Percentiles rank a stretch among this genome's conserved stretches.
These are phyloP conservation scores for Pegoplata infirma DNA, from an alignment of 2,888 invertebrate species.

Conservation along the genomic window DNA sequence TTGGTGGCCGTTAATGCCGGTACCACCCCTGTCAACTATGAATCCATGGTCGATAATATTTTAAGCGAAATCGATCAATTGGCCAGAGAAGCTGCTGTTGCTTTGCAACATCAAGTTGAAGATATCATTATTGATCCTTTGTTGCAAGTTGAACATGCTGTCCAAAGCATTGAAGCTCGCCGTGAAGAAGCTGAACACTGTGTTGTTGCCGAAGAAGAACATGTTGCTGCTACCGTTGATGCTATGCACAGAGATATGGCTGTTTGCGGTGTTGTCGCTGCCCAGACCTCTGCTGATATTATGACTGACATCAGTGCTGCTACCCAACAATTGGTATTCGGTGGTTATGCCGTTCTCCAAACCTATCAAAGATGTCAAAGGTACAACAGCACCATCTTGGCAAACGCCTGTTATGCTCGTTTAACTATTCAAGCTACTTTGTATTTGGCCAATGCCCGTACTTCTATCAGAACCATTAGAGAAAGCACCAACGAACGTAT, in stretches of 20 bases:
- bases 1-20: constrained; percentile 42
- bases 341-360: constrained; percentile 63
- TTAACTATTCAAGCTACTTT: constrained; percentile 65
- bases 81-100: constrained; percentile 63
- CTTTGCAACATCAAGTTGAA: constrained; percentile 66
- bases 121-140: constrained; percentile 68
- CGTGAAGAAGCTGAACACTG: constrained; percentile 65
- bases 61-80: constrained; percentile 64
- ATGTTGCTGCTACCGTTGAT: constrained; percentile 62
- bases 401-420: constrained; percentile 65
- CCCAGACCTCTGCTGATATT: constrained; percentile 68
- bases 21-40: constrained; percentile 55
- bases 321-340: constrained; percentile 69
- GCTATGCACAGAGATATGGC: constrained; percentile 66
- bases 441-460: constrained; percentile 64
- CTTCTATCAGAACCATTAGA: constrained; percentile 69
- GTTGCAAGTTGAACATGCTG: constrained; percentile 66
- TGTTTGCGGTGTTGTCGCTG: constrained; percentile 67
- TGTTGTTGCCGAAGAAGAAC: constrained; percentile 66
- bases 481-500: constrained; percentile 66
- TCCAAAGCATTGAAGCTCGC: constrained; percentile 66
- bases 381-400: constrained; percentile 63
- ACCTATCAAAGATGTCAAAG: constrained; percentile 66
- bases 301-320: constrained; percentile 68
- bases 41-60: constrained; percentile 61